Evolutionary conservation across 2,113 vertebrate species (phyloP).

Genomic region (Amblyornis subalaris): DNA sequence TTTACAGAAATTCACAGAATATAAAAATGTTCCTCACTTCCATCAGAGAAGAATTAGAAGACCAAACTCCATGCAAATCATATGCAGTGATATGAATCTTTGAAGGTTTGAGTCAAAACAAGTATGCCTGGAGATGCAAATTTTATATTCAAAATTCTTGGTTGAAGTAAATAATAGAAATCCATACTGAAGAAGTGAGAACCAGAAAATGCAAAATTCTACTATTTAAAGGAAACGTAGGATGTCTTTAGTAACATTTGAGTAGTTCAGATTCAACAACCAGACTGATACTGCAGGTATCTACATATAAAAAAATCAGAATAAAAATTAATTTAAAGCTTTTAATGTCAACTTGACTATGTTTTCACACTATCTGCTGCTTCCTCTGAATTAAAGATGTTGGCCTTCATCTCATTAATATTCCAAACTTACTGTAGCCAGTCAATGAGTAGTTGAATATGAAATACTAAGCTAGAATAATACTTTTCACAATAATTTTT

Average conservation of each 20-base stretch:
- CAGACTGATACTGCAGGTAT: neutral
- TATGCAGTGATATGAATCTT: neutral
- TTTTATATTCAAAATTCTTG: conserved; percentile 1
- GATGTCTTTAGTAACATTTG: neutral
- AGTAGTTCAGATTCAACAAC: neutral
- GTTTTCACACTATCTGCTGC: neutral
- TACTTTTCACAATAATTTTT: neutral
- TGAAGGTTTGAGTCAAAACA: conserved; percentile 30
- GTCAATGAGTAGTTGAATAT: neutral
- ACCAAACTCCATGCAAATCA: neutral
- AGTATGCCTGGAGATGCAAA: conserved; percentile 7
- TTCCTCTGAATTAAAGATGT: neutral
- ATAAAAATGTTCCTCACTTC: neutral
- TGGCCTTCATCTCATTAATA: neutral
- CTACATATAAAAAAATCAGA: neutral
- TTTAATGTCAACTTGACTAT: neutral
- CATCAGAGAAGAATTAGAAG: neutral
- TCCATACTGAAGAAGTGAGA: conserved; percentile 1
- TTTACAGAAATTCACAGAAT: neutral
- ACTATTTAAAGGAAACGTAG: conserved; percentile 16
- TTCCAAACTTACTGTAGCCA: neutral
- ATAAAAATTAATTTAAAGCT: neutral
- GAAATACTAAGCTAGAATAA: neutral
- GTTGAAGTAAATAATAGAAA: conserved; percentile 25
- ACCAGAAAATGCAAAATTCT: neutral